These are phyloP conservation scores for Cydia fagiglandana DNA, from an alignment of 1,140 invertebrate species.

Conservation along the genomic window DNA sequence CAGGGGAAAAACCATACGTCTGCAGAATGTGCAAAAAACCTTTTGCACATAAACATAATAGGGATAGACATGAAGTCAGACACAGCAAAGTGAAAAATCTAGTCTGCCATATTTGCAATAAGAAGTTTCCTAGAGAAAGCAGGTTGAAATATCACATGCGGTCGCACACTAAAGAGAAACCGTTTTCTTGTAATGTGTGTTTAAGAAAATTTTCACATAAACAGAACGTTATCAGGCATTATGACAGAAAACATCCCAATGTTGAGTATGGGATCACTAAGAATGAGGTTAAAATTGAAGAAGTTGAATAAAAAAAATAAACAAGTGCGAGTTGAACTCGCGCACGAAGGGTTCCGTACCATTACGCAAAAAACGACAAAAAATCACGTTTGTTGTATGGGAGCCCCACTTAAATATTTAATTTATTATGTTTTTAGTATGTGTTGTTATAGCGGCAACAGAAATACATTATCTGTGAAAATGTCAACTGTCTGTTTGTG, in stretches of 20 bases:
- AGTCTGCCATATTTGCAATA: slow-evolving; percentile 91
- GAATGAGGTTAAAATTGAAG: slow-evolving; percentile 1
- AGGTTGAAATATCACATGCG: slow-evolving; percentile 90
- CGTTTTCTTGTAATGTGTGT: slow-evolving; percentile 94
- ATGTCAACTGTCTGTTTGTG: too few species aligned
- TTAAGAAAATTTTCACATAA: slow-evolving; percentile 93
- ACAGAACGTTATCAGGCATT: slow-evolving; percentile 61
- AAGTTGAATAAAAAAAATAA: slow-evolving; percentile 4
- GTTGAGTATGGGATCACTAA: slow-evolving; percentile 19
- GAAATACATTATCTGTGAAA: too few species aligned
- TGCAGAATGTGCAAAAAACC: slow-evolving; percentile 90
- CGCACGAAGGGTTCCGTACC: too few species aligned
- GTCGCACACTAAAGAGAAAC: slow-evolving; percentile 89
- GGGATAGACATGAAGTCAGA: slow-evolving; percentile 88
- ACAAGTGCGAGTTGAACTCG: too few species aligned
- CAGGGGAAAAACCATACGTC: slow-evolving; percentile 92
- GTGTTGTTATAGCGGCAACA: too few species aligned
- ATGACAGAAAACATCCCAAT: slow-evolving; percentile 56
- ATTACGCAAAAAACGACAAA: too few species aligned
- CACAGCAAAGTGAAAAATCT: slow-evolving; percentile 91
- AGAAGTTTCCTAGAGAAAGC: slow-evolving; percentile 87
- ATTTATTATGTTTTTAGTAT: too few species aligned
- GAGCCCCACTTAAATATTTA: too few species aligned
- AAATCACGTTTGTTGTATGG: too few species aligned
- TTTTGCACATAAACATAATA: slow-evolving; percentile 90